These are phyloP conservation scores for Poeciliopsis prolifica DNA, from an alignment of 2,113 vertebrate genomes.

Conservation along the genomic window DNA sequence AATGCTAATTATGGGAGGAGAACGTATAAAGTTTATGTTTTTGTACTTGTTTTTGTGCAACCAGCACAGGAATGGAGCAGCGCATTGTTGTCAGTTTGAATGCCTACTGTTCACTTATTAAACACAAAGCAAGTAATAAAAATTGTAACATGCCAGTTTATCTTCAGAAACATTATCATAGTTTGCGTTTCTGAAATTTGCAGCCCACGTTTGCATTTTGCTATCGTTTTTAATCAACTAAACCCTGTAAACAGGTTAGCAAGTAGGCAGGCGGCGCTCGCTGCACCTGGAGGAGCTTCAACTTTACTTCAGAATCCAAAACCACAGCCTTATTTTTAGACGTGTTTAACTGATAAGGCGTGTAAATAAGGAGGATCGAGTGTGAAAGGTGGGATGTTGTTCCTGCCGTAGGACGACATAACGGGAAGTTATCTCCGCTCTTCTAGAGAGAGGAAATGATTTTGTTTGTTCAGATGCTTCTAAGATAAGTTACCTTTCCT, in stretches of 20 bases:
- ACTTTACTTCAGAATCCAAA: constrained; percentile 31
- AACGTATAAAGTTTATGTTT: not conserved
- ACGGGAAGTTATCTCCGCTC: not conserved
- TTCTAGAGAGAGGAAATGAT: not conserved
- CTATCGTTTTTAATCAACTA: not conserved
- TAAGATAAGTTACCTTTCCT: not conserved
- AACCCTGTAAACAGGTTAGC: not conserved
- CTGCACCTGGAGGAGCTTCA: constrained; percentile 19
- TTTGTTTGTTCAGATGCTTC: not conserved
- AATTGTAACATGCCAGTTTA: not conserved
- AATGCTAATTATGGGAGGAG: not conserved
- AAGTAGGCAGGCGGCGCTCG: not conserved
- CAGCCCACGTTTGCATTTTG: not conserved
- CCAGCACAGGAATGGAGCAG: not conserved
- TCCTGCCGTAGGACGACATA: not conserved
- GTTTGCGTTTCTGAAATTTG: not conserved
- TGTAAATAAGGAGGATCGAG: constrained; percentile 10
- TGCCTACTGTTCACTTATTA: not conserved
- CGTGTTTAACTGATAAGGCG: not conserved
- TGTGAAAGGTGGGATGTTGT: constrained; percentile 5
- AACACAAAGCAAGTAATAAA: too few species aligned
- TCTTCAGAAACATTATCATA: not conserved
- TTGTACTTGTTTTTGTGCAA: not conserved
- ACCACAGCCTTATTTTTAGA: constrained; percentile 54
- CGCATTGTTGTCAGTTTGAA: not conserved